A percentile compares a stretch with the other conserved stretches of the same genome.
Conservation (phyloP, 1,140 invertebrate species). For the Drosophila obscura region DNA sequence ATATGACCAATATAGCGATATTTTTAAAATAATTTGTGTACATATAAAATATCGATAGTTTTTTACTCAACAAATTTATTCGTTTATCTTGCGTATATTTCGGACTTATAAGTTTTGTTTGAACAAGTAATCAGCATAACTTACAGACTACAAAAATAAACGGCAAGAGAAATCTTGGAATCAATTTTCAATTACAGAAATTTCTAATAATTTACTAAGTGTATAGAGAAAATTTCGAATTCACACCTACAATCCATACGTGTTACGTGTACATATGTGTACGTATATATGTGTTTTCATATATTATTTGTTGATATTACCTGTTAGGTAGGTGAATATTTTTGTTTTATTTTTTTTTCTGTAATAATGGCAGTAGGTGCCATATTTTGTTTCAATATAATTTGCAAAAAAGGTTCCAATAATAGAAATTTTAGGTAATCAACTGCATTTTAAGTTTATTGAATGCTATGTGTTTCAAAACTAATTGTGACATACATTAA, state of each 20-base stretch:
- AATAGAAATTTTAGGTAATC: not conserved
- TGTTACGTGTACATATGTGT: slow-evolving; percentile 52
- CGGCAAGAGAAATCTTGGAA: slow-evolving; percentile 5
- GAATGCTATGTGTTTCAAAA: no score
- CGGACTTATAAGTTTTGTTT: slow-evolving; percentile 35
- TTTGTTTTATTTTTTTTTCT: not conserved
- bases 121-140: slow-evolving; percentile 21
- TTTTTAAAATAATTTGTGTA: no score
- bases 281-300: slow-evolving; percentile 48
- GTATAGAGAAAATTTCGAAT: slow-evolving; percentile 39
- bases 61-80: slow-evolving; percentile 41
- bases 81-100: slow-evolving; percentile 47
- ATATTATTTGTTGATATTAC: slow-evolving; percentile 39
- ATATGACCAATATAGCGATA: no score
- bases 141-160: not conserved
- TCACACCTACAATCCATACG: slow-evolving; percentile 38
- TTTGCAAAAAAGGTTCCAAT: not conserved
- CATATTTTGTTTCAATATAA: not conserved
- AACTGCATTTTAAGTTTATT: no score
- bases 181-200: slow-evolving; percentile 1
- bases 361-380: not conserved
- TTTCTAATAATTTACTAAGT: slow-evolving; percentile 16
- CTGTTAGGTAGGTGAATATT: slow-evolving; percentile 7
- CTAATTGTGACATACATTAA: slow-evolving; percentile 14
- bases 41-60: not conserved